These are phyloP conservation scores for Toxotes lorentzi DNA, from an alignment of 2,797 vertebrate genomes.

Conservation along the genomic window DNA sequence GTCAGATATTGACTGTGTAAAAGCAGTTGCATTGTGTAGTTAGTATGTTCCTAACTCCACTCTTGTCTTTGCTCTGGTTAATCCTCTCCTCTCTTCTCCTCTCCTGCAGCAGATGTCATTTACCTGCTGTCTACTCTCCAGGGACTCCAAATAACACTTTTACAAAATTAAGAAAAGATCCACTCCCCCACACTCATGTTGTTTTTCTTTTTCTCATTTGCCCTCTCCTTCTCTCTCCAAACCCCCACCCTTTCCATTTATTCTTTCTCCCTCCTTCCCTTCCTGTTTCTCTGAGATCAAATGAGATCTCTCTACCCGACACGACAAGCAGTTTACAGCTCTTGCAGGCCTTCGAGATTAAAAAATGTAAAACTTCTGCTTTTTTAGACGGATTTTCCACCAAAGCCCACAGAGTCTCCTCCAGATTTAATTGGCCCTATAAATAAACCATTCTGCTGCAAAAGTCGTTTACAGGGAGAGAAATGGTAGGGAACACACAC, in stretches of 20 bases:
- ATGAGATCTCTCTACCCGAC: slow-evolving; percentile 54
- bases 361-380: slow-evolving; percentile 68
- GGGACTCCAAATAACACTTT: slow-evolving; percentile 37
- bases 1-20: slow-evolving; percentile 16
- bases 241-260: neutral
- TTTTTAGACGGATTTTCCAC: slow-evolving; percentile 68
- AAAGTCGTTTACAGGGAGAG: slow-evolving; percentile 67
- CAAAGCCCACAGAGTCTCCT: slow-evolving; percentile 72
- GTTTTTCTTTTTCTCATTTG: slow-evolving; percentile 10
- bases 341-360: slow-evolving; percentile 68
- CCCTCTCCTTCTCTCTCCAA: slow-evolving; percentile 15
- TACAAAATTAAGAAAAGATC: slow-evolving; percentile 50
- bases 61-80: slow-evolving; percentile 13
- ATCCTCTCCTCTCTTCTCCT: slow-evolving; percentile 4
- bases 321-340: slow-evolving; percentile 64
- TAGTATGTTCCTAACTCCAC: slow-evolving; percentile 13
- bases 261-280: slow-evolving; percentile 34
- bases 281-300: slow-evolving; percentile 56
- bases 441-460: slow-evolving; percentile 77
- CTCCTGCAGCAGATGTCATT: slow-evolving; percentile 33
- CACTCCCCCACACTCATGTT: slow-evolving; percentile 14
- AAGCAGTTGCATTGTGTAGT: slow-evolving; percentile 20
- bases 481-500: slow-evolving; percentile 55
- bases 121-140: slow-evolving; percentile 38
- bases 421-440: slow-evolving; percentile 80